Evolutionary conservation across 2,888 invertebrate genomes (phyloP), one percentile per base, ranked within the genome.

Genomic region (Elysia crispata): DNA sequence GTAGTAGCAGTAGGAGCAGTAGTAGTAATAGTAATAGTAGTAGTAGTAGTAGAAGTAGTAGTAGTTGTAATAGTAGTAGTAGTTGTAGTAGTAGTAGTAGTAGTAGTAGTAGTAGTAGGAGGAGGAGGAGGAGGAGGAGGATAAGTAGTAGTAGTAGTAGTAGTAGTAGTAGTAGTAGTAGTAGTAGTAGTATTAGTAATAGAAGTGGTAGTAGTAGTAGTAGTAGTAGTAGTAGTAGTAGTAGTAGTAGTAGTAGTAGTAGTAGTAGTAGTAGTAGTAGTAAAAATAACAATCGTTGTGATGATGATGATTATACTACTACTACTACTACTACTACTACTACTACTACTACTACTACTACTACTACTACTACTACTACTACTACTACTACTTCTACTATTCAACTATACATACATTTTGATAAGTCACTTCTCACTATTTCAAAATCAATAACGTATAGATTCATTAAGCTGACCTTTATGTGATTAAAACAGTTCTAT

Each of bases 161-260:
- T 54, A 54, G 54, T 54, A 54, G 54, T 54, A 54, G 54, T n/a
- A n/a, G n/a, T n/a, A n/a, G n/a, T n/a, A n/a, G n/a, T n/a, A n/a
- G n/a, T n/a, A n/a, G n/a, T n/a, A n/a, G n/a, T n/a, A n/a, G n/a
- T n/a, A n/a, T n/a, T n/a, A n/a, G n/a, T n/a, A n/a, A n/a, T n/a
- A n/a, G n/a, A n/a, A n/a, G n/a, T n/a, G n/a, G n/a, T n/a, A n/a
- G n/a, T n/a, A n/a, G n/a, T n/a, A n/a, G n/a, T 54, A 54, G 54
- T 54, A 54, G 54, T 54, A 54, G 54, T 54, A 54, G 54, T 54
- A 54, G 54, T 54, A 54, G 54, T 54, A 54, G 54, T 54, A 54
- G 54, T 54, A 54, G 54, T 54, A 54, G 54, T 54, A 54, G 54
- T 54, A 54, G 54, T 54, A 54, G 54, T 54, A 54, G 54, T 54